These are phyloP conservation scores for Lasioglossum lativentre DNA, from an alignment of 2,888 invertebrate species.

Conservation along the genomic window DNA sequence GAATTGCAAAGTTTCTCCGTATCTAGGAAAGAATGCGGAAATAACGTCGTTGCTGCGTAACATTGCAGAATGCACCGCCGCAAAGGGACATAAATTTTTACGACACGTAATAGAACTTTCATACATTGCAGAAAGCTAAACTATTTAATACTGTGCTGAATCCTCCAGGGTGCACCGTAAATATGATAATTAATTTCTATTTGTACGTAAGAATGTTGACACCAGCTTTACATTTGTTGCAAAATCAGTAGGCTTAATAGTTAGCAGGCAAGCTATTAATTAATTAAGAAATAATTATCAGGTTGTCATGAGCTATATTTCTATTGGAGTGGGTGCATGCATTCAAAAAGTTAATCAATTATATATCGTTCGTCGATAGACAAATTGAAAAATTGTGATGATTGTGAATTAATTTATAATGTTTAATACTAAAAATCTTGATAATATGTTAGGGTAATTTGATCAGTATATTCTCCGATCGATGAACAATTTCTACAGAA, in stretches of 20 bases:
- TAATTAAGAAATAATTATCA: background rate
- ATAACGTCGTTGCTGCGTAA: background rate
- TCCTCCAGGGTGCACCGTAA: background rate
- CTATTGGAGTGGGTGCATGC: too few relatives aligned
- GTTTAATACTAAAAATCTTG: too few relatives aligned
- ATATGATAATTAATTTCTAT: background rate
- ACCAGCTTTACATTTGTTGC: background rate
- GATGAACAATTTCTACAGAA: background rate
- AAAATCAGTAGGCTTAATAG: background rate
- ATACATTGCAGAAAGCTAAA: background rate
- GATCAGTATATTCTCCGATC: too few relatives aligned
- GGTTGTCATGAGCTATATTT: too few relatives aligned
- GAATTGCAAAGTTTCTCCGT: slow-evolving; percentile 14
- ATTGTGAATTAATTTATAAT: background rate
- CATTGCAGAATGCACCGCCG: background rate
- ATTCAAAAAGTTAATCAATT: background rate
- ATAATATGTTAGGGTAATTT: too few relatives aligned
- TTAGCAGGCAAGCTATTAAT: background rate
- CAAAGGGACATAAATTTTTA: slow-evolving; percentile 1
- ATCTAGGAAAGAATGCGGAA: background rate
- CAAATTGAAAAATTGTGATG: background rate
- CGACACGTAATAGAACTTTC: background rate
- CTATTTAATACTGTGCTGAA: slow-evolving; percentile 3
- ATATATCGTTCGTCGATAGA: background rate
- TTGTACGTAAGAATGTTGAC: background rate